Conservation (phyloP, 1,140 invertebrate species). For the Ostrea edulis region DNA sequence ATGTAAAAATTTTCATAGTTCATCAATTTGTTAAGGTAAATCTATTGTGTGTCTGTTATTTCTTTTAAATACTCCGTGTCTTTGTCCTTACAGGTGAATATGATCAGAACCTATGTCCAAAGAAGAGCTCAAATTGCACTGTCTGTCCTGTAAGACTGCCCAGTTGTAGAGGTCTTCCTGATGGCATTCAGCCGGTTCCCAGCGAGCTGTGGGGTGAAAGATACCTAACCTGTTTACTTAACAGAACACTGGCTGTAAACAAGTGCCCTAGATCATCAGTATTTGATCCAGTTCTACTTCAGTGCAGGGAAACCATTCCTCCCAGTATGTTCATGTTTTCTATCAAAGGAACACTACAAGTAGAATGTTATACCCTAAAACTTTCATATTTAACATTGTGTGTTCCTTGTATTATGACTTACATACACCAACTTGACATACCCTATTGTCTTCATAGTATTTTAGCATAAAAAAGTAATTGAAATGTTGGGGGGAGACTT, state of each 20-base stretch:
- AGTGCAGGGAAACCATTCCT: constrained; percentile 31
- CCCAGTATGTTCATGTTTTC: neutral
- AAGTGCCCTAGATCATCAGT: constrained; percentile 56
- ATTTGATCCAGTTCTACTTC: constrained; percentile 54
- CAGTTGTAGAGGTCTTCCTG: constrained; percentile 58
- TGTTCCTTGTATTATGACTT: too few species aligned
- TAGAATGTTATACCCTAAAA: too few species aligned
- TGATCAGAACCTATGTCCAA: constrained; percentile 55
- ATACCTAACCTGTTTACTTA: constrained; percentile 49
- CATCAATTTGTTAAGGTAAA: neutral
- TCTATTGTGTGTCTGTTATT: neutral
- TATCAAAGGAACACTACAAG: neutral
- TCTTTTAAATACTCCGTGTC: neutral
- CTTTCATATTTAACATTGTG: too few species aligned
- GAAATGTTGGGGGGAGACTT: too few species aligned
- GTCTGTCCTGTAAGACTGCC: constrained; percentile 57
- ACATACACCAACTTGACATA: too few species aligned
- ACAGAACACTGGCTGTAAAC: constrained; percentile 51
- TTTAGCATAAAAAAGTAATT: too few species aligned
- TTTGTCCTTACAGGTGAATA: constrained; percentile 61
- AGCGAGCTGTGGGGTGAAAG: constrained; percentile 46
- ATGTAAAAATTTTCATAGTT: constrained; percentile 40
- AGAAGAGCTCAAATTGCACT: constrained; percentile 47
- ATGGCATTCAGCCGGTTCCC: constrained; percentile 55
- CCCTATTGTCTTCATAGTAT: too few species aligned